Evolutionary conservation across 1,140 invertebrate genomes (phyloP).

Genomic region (Drosophila nigromelanica): DNA sequence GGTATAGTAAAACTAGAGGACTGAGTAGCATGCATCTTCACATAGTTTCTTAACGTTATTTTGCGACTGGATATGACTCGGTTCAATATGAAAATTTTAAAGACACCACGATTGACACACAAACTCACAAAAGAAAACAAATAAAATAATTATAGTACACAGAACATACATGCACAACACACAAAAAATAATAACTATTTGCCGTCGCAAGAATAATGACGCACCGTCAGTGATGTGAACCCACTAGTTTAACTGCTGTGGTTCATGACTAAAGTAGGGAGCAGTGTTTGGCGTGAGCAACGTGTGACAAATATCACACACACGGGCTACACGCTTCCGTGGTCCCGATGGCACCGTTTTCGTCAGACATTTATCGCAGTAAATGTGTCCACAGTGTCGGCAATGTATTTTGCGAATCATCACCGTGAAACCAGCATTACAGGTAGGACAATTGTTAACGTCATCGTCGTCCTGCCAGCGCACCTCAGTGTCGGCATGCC

Average conservation of each 20-base stretch:
- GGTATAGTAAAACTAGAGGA: conserved; percentile 16
- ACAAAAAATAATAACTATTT: conserved; percentile 42
- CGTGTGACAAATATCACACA: conserved; percentile 99
- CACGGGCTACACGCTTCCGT: conserved; percentile 92
- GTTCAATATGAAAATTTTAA: conserved; percentile 20
- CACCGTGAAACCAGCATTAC: conserved; percentile 88
- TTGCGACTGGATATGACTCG: conserved; percentile 59
- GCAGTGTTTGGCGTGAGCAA: conserved; percentile 96
- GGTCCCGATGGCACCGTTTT: conserved; percentile 94
- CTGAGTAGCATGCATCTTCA: conserved; percentile 23
- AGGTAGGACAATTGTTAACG: conserved; percentile 94
- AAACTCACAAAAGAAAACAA: conserved; percentile 28
- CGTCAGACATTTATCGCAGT: conserved; percentile 93
- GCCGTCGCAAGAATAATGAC: conserved; percentile 2
- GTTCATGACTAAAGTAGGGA: conserved; percentile 96
- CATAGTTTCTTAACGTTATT: conserved; percentile 22
- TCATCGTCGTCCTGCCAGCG: conserved; percentile 99
- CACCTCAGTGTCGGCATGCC: conserved; percentile 95
- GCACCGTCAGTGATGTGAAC: conserved; percentile 1
- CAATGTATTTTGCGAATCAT: conserved; percentile 94
- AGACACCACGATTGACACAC: conserved; percentile 35
- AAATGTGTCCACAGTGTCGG: conserved; percentile 97
- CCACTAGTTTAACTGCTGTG: conserved; percentile 86
- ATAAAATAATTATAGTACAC: conserved; percentile 35
- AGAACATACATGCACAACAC: conserved; percentile 24